These are phyloP conservation scores for Popillia japonica DNA, from an alignment of 1,140 invertebrate species.

Conservation along the genomic window DNA sequence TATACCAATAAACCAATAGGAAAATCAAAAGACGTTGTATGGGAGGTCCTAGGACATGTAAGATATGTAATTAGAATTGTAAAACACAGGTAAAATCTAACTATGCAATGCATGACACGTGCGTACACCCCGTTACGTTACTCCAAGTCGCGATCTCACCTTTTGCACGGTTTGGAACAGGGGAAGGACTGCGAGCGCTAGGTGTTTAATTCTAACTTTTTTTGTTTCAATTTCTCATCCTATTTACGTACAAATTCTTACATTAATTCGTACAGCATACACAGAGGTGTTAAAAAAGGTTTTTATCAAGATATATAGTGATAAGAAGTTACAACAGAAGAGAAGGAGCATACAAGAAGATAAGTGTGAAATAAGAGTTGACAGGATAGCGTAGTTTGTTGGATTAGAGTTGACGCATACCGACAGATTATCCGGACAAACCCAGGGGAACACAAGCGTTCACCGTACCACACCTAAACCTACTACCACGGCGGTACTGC, in stretches of 20 bases:
- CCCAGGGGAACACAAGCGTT: constrained; percentile 33
- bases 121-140: background rate
- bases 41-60: constrained; percentile 57
- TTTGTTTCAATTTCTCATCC: no score
- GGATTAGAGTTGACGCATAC: constrained; percentile 40
- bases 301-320: constrained; percentile 27
- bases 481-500: no score
- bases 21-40: constrained; percentile 59
- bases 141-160: no score
- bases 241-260: no score
- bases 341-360: background rate
- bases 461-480: constrained; percentile 21
- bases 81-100: constrained; percentile 56
- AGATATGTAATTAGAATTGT: constrained; percentile 60
- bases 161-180: no score
- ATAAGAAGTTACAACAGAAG: constrained; percentile 16
- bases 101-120: constrained; percentile 23
- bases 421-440: constrained; percentile 42
- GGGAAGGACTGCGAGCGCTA: no score
- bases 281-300: no score
- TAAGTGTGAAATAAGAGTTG: constrained; percentile 41
- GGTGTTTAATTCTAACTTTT: no score
- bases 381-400: constrained; percentile 40
- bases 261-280: no score
- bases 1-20: constrained; percentile 58